Percentiles rank a stretch among this genome's conserved stretches.
phyloP scores from a whole-genome alignment of 2,888 invertebrate species.

The Athalia rosae region DNA sequence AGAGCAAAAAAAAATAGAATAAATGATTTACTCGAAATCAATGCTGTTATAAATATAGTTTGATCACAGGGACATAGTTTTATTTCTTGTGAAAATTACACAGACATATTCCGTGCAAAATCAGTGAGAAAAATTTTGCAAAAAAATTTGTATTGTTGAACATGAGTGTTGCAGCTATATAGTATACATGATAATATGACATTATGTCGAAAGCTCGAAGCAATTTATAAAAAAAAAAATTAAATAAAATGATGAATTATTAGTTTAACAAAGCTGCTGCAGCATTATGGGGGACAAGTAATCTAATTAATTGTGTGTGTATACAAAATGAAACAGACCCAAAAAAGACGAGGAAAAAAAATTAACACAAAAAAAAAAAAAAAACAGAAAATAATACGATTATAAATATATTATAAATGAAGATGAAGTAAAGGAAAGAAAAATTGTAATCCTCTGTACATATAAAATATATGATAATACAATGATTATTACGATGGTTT shows the following conservation, averaged over 20 bases:
- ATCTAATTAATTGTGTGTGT: constrained; percentile 72
- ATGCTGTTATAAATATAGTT: neutral
- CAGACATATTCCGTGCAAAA: constrained; percentile 13
- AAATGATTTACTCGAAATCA: neutral
- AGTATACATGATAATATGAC: neutral
- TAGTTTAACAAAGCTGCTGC: constrained; percentile 46
- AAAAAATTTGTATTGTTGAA: constrained; percentile 35
- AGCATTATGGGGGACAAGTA: constrained; percentile 65
- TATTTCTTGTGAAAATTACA: constrained; percentile 1
- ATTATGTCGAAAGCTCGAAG: constrained; percentile 38
- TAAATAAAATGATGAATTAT: too few species aligned
- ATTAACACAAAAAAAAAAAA: constrained; percentile 56
- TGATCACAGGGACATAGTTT: neutral
- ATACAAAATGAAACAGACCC: constrained; percentile 68
- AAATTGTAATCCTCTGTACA: constrained; percentile 73
- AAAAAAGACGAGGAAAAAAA: constrained; percentile 66
- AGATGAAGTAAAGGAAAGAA: constrained; percentile 64
- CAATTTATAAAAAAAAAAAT: constrained; percentile 44
- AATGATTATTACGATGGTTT: constrained; percentile 57
- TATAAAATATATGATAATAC: constrained; percentile 71
- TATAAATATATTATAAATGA: constrained; percentile 68
- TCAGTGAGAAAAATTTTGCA: neutral
- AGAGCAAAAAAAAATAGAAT: constrained; percentile 37
- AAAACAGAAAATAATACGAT: constrained; percentile 71
- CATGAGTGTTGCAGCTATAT: constrained; percentile 28